phyloP scores from a whole-genome alignment of 2,113 vertebrate genomes.

The Syngnathus floridae region DNA sequence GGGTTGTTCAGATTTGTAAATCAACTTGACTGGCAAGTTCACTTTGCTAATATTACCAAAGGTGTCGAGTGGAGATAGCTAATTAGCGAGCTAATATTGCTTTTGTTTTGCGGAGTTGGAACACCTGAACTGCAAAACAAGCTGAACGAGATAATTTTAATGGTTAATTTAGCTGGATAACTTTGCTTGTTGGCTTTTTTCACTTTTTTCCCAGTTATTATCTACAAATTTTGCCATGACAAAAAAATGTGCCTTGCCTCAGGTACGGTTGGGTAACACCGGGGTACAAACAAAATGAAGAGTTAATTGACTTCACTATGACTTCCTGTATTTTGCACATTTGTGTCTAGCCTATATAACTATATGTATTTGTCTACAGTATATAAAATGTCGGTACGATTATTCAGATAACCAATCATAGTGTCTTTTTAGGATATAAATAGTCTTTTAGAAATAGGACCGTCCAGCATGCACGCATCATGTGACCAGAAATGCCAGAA shows the following conservation, averaged over 20 bases:
- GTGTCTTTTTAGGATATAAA: background rate
- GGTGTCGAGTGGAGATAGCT: background rate
- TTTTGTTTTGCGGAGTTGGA: no score
- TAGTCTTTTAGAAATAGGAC: background rate
- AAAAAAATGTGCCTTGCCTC: background rate
- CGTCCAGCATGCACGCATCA: background rate
- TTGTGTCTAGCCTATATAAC: background rate
- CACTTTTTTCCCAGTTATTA: no score
- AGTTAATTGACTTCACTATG: background rate
- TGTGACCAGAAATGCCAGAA: background rate
- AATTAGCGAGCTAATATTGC: background rate
- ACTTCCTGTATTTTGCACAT: background rate
- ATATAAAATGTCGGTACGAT: background rate
- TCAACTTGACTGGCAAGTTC: background rate
- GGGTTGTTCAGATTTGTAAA: background rate
- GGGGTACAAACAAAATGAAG: background rate
- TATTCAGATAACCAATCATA: background rate
- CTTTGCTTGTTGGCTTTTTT: background rate
- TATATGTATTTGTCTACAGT: no score
- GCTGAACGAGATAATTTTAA: background rate
- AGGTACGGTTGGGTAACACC: background rate
- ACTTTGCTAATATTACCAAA: background rate
- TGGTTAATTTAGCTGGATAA: background rate
- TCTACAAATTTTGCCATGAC: background rate
- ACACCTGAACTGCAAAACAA: background rate